A percentile compares a stretch with the other conserved stretches of the same genome.
Evolutionary conservation across 1,140 invertebrate species (phyloP).

Genomic region (Pemphigus obesinymphae): DNA sequence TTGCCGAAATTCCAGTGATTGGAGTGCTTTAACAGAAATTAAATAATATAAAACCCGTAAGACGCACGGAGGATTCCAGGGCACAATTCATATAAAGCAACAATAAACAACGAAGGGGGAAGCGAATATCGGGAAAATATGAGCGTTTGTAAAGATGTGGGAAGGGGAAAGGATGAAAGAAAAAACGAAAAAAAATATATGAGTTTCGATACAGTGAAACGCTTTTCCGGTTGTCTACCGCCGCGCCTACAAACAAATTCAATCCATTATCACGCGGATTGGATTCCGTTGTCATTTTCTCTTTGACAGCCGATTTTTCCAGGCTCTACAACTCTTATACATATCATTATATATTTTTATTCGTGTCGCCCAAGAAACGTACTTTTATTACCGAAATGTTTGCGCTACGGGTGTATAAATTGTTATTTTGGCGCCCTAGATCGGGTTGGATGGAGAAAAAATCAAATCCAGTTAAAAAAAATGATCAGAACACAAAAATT

Average conservation of each 20-base stretch:
- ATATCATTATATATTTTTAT: neutral
- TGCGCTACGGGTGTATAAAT: too few relatives aligned
- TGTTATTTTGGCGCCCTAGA: too few relatives aligned
- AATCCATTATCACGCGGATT: conserved; percentile 36
- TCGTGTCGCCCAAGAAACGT: neutral
- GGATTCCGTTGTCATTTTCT: conserved; percentile 38
- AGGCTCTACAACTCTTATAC: neutral
- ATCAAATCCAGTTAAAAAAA: too few relatives aligned
- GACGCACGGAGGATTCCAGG: too few relatives aligned
- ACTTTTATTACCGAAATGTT: too few relatives aligned
- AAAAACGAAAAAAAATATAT: neutral
- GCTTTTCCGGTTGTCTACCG: neutral
- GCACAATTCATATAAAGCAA: neutral
- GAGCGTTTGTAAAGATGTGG: neutral
- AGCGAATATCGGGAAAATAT: neutral
- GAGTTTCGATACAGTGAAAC: conserved; percentile 5
- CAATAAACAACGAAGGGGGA: neutral
- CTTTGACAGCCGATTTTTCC: conserved; percentile 37
- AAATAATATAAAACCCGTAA: neutral
- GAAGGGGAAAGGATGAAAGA: neutral
- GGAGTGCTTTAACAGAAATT: neutral
- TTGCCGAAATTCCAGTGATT: neutral
- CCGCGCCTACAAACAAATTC: conserved; percentile 27
- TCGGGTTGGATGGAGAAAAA: too few relatives aligned
- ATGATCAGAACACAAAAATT: neutral